Conservation (phyloP, 1,140 invertebrate genomes). For the Brachionus asplanchnoidis region DNA sequence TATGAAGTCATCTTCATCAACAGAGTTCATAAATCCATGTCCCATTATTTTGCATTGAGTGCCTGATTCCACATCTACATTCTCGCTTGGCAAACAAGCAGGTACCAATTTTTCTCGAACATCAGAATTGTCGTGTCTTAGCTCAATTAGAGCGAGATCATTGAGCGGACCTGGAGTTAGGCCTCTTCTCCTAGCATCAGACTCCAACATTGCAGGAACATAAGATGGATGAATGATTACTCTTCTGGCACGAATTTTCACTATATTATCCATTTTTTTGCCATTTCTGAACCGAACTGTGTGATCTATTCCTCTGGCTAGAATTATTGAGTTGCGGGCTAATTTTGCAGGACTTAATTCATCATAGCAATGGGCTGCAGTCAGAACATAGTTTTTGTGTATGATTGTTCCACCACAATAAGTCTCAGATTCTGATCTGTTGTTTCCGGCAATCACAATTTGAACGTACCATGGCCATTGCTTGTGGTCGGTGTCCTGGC, state of each 20-base stretch:
- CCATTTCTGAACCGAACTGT: background rate
- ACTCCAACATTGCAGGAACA: background rate
- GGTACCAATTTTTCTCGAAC: background rate
- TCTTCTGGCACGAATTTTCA: background rate
- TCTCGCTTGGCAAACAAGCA: background rate
- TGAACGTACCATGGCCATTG: slow-evolving; percentile 38
- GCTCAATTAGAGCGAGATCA: slow-evolving; percentile 26
- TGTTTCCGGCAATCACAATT: slow-evolving; percentile 24
- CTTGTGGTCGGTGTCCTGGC: background rate
- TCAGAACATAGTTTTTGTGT: slow-evolving; percentile 40
- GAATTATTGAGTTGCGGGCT: background rate
- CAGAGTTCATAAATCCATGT: slow-evolving; percentile 10
- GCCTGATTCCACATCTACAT: background rate
- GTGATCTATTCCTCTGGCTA: background rate
- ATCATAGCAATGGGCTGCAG: slow-evolving; percentile 42
- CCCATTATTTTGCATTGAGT: slow-evolving; percentile 40
- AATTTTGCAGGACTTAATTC: background rate
- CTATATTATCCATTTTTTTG: background rate
- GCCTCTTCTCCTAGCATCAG: slow-evolving; percentile 9
- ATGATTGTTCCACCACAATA: slow-evolving; percentile 42
- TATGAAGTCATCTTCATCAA: background rate
- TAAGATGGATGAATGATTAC: slow-evolving; percentile 1
- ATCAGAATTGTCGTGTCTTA: background rate
- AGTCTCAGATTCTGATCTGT: background rate
- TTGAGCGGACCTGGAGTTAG: slow-evolving; percentile 16